Conservation (phyloP, 1,140 invertebrate genomes). For the Rhopalosiphum padi region DNA sequence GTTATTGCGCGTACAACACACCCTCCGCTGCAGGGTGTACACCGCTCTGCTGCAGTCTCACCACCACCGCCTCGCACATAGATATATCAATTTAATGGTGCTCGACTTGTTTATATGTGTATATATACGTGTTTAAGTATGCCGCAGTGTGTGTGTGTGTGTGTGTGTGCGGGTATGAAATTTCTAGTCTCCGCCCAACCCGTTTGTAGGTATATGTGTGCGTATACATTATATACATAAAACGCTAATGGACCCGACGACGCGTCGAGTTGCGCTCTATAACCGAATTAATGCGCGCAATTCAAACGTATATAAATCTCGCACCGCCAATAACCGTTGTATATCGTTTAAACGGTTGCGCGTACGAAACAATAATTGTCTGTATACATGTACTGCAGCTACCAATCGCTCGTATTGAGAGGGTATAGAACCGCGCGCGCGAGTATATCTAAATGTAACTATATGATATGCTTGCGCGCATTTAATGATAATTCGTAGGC, state of each 20-base stretch:
- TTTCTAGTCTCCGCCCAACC: constrained; percentile 47
- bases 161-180: not conserved
- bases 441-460: not conserved
- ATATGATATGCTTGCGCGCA: not conserved
- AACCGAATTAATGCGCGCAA: not conserved
- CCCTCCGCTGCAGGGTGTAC: not conserved
- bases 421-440: not conserved
- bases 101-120: constrained; percentile 29
- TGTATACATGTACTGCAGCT: not conserved
- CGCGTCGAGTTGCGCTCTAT: not conserved
- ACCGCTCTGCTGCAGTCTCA: not conserved
- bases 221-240: not conserved
- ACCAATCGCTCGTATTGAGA: not conserved
- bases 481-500: too few relatives aligned
- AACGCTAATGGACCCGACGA: constrained; percentile 42
- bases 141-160: not conserved
- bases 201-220: constrained; percentile 32
- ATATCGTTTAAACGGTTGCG: not conserved
- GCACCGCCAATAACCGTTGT: too few relatives aligned
- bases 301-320: not conserved
- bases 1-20: not conserved
- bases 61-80: not conserved
- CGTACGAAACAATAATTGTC: not conserved
- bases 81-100: constrained; percentile 49
- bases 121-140: not conserved